A percentile compares a stretch with the other conserved stretches of the same genome.
Evolutionary conservation across 2,888 invertebrate genomes (phyloP).

Genomic region (Caenorhabditis becei): DNA sequence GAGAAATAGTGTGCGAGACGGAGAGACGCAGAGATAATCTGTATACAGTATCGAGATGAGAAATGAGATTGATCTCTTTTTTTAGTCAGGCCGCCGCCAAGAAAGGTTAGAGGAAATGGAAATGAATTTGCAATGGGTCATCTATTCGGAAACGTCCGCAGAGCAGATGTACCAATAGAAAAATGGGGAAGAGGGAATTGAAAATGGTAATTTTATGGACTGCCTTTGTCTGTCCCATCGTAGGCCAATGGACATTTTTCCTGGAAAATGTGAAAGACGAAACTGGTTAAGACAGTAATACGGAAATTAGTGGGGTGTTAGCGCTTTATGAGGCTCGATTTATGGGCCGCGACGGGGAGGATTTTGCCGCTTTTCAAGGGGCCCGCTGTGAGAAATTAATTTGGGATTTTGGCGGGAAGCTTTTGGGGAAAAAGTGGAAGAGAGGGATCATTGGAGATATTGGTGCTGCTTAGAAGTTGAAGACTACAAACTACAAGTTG

Average conservation of each 20-base stretch:
- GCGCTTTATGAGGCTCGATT: slow-evolving; percentile 9
- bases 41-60: slow-evolving; percentile 15
- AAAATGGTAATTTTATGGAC: slow-evolving; percentile 44
- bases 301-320: slow-evolving; percentile 36
- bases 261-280: slow-evolving; percentile 1
- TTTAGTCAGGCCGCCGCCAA: too few relatives aligned
- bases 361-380: background rate
- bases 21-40: slow-evolving; percentile 26
- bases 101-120: background rate
- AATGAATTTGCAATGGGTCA: background rate
- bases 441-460: too few relatives aligned
- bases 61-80: slow-evolving; percentile 14
- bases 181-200: slow-evolving; percentile 14
- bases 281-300: slow-evolving; percentile 12
- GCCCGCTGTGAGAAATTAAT: background rate
- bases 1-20: slow-evolving; percentile 12
- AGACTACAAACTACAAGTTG: too few relatives aligned
- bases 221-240: background rate
- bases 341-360: slow-evolving; percentile 1
- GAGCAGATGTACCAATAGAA: slow-evolving; percentile 20
- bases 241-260: background rate
- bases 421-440: too few relatives aligned
- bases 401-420: background rate
- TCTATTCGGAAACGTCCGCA: background rate
- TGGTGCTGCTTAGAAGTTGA: too few relatives aligned